Percentiles rank a stretch among this genome's conserved stretches.
These are phyloP conservation scores for Semaprochilodus insignis DNA, from an alignment of 2,797 vertebrate species.

Conservation along the genomic window DNA sequence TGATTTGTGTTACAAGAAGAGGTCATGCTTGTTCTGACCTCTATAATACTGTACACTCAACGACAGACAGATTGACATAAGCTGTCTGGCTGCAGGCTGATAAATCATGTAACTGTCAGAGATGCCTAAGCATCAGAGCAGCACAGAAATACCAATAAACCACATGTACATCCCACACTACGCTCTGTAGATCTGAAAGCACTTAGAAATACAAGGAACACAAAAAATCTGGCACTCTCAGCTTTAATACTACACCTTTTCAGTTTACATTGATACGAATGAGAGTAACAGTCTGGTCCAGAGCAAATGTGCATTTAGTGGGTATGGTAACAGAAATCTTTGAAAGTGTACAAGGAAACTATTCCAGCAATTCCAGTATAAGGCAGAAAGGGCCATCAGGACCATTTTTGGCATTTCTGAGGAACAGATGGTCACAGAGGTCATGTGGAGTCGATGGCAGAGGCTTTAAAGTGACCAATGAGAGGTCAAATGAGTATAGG, in stretches of 20 bases:
- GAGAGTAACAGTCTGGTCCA: slow-evolving; percentile 36
- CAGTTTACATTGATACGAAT: slow-evolving; percentile 16
- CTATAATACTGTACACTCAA: slow-evolving; percentile 25
- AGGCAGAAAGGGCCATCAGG: slow-evolving; percentile 8
- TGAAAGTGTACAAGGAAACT: neutral
- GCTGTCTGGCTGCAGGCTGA: neutral
- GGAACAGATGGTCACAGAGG: slow-evolving; percentile 51
- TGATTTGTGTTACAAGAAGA: neutral
- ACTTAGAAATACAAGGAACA: neutral
- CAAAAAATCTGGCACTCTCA: neutral
- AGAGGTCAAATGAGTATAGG: slow-evolving; percentile 54
- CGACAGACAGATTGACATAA: slow-evolving; percentile 6
- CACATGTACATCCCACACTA: neutral
- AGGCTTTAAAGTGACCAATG: slow-evolving; percentile 29
- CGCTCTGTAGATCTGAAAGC: neutral
- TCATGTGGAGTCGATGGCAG: slow-evolving; percentile 36
- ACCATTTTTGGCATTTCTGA: slow-evolving; percentile 48
- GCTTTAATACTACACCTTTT: neutral
- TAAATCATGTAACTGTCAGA: slow-evolving; percentile 11
- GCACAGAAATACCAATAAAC: slow-evolving; percentile 1
- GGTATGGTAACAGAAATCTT: slow-evolving; percentile 5
- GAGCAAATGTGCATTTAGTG: slow-evolving; percentile 24
- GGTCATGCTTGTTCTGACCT: neutral
- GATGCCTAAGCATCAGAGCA: too few species aligned
- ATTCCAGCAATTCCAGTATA: slow-evolving; percentile 31